Conservation (phyloP, 2,888 invertebrate genomes). For the Hesperia comma region DNA sequence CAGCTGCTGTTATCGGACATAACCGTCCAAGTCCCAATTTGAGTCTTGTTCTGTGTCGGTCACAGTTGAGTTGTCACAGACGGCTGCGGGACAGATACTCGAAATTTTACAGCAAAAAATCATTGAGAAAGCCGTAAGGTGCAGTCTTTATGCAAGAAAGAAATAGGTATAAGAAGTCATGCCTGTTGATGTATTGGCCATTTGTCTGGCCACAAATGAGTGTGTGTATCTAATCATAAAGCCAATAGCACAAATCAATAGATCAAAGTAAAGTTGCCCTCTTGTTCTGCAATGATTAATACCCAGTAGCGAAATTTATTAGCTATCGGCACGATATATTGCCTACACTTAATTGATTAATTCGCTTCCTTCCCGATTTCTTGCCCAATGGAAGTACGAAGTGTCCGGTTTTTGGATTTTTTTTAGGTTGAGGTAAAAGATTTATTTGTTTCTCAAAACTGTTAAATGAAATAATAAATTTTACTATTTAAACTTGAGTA, state of each 20-base stretch:
- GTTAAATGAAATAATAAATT: too few species aligned
- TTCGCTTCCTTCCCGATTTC: slow-evolving; percentile 30
- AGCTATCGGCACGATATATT: slow-evolving; percentile 35
- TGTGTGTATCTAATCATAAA: slow-evolving; percentile 19
- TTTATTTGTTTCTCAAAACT: too few species aligned
- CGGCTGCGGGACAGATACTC: too few species aligned
- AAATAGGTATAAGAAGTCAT: too few species aligned
- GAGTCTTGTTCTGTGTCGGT: too few species aligned
- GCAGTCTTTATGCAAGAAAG: too few species aligned
- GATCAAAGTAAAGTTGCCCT: slow-evolving; percentile 32
- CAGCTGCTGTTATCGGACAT: too few species aligned
- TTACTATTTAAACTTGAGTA: too few species aligned
- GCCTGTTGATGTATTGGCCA: not conserved
- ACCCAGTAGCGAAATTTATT: slow-evolving; percentile 32
- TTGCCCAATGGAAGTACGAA: slow-evolving; percentile 11
- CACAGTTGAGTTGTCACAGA: too few species aligned
- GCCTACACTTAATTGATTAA: slow-evolving; percentile 36
- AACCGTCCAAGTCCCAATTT: too few species aligned
- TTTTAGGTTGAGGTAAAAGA: not conserved
- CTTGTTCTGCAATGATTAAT: slow-evolving; percentile 33
- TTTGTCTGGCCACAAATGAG: not conserved
- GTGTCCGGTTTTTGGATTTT: slow-evolving; percentile 10
- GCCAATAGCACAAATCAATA: slow-evolving; percentile 28
- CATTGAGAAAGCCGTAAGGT: too few species aligned
- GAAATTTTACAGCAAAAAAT: too few species aligned